Base-by-base conservation (phyloP, 2,888 invertebrate genomes). In the Malacosoma neustria region DNA sequence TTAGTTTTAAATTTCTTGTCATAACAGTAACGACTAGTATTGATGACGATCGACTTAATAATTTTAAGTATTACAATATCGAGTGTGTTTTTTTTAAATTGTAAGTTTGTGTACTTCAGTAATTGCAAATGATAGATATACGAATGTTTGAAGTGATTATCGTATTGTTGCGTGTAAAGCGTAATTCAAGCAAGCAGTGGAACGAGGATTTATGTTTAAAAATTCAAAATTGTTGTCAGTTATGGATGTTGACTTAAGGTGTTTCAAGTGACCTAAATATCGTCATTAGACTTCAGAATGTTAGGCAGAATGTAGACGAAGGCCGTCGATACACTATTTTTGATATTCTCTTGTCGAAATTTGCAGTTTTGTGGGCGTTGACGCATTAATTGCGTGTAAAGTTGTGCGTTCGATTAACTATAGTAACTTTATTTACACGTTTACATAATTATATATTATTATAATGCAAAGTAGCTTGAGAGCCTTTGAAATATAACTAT, bases 341-440 rank as follows among this genome's bases (percentile, higher is more conserved):
- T 85, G 85, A 85, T 85, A 85, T 79, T 71, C 79, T 85, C 85
- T 85, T 85, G 81, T 84, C 85, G 85, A 81, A 82, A 85, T 81
- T 82, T 74, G 77, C 77, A 72, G 71, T 73, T 72, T 71, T 71
- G 71, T 64, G 68, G 64, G 70, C 72, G 72, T 73, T 69, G 64
- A 72, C 54, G 59, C 65, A 54, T 59, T 60, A 60, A 7, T 70
- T 68, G 65, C 61, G 62, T 61, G 69, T 68, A 71, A 67, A n/a
- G n/a, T 63, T 62, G 68, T 66, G 69, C 69, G 71, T 72, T 77
- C 59, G 73, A 63, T 61, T 72, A 72, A 67, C 64, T 76, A 77
- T 80, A 80, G 77, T 75, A 66, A 81, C 75, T 80, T 84, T 85
- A 85, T 85, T 85, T 85, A 85, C 85, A 85, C 72, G 56, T 79